Evolutionary conservation across 2,888 invertebrate species (phyloP), one percentile per base, ranked within the genome.

Genomic region (Ophioninae sp.): DNA sequence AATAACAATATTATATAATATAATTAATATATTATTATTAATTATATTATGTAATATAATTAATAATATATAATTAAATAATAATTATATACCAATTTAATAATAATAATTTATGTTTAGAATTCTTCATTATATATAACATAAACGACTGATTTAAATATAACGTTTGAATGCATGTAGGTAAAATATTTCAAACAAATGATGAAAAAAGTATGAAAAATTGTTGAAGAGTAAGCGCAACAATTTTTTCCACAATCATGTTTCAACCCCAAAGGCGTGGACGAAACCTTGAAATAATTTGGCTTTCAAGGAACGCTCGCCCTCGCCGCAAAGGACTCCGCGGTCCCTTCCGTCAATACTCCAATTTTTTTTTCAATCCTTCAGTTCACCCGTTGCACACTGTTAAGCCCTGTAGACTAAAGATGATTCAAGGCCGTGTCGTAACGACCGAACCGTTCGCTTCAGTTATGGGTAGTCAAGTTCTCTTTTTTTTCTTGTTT

Each of bases 341-440:
- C 85, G 85, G 84, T 83, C 82, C 86, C 91, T 91, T 90, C 90
- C 90, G 90, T 87, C 91, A 90, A 83, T 84, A 90, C 90, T 91
- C 91, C 90, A 91, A 91, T 91, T 91, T 91, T 91, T 89, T 88
- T 87, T 73, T 73, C 67, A 41, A 44, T 68, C 67, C 75, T 64
- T 81, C 68, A 10, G 68, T 68, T 37, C 68, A 74, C 84, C 84
- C 86, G 59, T 67, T 83, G 81, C 61, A 41, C 84, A 86, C 83
- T 74, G 72, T 84, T 68, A 82, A 44, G 73, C 72, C 67, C 84
- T 2, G 17, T 82, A 77, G 71, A 80, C 80, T 85, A 86, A 88
- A 85, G 77, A 85, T 72, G 82, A 79, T 85, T 80, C 89, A 90
- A 90, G 89, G 90, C 83, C 87, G 82, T 86, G 79, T 85, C 84